Evolutionary conservation across 2,797 vertebrate genomes (phyloP).

Genomic region (Sebastiscus albofasciatus): DNA sequence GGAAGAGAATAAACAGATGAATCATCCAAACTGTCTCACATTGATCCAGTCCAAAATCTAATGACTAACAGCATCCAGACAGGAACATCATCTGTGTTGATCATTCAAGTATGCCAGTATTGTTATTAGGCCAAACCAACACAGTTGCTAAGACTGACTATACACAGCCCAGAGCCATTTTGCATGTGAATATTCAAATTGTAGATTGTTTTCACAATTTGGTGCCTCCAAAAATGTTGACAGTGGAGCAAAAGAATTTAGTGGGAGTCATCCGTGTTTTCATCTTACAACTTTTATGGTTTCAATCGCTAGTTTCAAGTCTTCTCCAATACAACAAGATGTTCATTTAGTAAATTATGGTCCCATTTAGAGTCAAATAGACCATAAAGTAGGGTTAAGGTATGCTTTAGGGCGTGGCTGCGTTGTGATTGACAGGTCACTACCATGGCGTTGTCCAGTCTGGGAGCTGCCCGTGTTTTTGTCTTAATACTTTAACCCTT

Average conservation of each 20-base stretch:
- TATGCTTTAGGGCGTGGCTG: no score
- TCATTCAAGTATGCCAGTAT: background rate
- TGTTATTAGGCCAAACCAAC: background rate
- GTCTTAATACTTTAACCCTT: fast-evolving
- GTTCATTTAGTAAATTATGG: no score
- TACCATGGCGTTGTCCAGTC: no score
- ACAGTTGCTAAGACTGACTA: background rate
- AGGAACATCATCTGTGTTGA: background rate
- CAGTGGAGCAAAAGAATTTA: no score
- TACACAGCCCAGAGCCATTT: background rate
- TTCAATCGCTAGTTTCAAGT: no score
- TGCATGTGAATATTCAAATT: background rate
- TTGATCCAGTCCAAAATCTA: background rate
- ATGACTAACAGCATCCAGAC: slow-evolving; percentile 1
- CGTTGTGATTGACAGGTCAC: no score
- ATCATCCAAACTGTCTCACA: slow-evolving; percentile 19
- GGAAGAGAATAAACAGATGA: background rate
- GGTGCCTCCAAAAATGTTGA: fast-evolving
- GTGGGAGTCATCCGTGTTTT: no score
- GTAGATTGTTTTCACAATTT: background rate
- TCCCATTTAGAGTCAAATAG: no score
- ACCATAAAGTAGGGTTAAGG: no score
- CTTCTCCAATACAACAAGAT: no score
- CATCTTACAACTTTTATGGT: no score
- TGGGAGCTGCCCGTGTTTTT: no score